Evolutionary conservation across 2,797 vertebrate species (phyloP).

Genomic region (Malurus splendens): DNA sequence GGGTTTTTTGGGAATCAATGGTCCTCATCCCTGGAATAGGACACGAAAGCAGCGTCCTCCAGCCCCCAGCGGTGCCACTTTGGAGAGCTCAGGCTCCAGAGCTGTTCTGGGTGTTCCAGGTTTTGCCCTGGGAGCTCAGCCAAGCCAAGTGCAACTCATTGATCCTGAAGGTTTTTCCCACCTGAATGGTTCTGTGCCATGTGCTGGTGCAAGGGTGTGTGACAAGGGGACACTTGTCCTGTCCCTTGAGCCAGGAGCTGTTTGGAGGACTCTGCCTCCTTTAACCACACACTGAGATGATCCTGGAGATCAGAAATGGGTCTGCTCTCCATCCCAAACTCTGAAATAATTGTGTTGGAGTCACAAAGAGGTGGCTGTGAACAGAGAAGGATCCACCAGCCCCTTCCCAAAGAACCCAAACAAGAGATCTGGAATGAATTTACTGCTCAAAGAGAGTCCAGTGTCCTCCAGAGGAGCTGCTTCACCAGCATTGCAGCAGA

Average conservation of each 20-base stretch:
- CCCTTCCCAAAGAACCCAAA: neutral
- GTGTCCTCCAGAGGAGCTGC: neutral
- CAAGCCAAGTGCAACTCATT: fast-evolving
- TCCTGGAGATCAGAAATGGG: neutral
- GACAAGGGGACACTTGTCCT: neutral
- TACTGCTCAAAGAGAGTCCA: neutral
- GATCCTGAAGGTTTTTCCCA: fast-evolving
- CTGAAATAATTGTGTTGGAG: neutral
- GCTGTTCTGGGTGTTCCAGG: neutral
- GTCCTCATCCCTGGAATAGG: neutral
- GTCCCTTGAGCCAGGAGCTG: neutral
- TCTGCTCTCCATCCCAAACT: neutral
- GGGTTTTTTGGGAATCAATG: neutral
- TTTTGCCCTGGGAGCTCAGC: neutral
- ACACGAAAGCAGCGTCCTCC: neutral
- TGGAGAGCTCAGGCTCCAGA: neutral
- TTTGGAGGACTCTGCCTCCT: neutral
- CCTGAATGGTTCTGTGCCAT: neutral
- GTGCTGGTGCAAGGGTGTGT: neutral
- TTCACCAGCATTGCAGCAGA: neutral
- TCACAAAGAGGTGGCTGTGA: neutral
- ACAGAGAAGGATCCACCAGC: neutral
- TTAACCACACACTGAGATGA: too few relatives aligned
- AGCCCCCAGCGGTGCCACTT: too few relatives aligned
- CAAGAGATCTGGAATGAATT: neutral